Conservation (phyloP, 2,888 invertebrate species). For the Macrophya alboannulata region DNA sequence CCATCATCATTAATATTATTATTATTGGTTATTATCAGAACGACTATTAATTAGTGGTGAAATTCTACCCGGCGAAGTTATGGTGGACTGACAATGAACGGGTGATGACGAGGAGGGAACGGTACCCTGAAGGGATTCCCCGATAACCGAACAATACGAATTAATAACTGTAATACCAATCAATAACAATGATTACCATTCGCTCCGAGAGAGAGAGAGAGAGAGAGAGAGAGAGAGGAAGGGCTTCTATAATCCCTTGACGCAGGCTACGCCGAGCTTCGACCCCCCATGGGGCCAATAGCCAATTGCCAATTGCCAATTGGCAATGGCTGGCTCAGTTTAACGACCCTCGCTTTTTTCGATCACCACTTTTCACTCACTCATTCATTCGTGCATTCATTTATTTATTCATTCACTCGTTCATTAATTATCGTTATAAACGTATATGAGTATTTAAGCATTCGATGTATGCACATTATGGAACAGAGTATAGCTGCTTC, state of each 20-base stretch:
- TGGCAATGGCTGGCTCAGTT: conserved; percentile 9
- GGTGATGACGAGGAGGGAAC: conserved; percentile 15
- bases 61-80: conserved; percentile 20
- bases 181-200: conserved; percentile 69
- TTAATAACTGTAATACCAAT: conserved; percentile 79
- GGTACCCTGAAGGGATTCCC: conserved; percentile 63
- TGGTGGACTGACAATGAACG: background rate
- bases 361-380: conserved; percentile 4
- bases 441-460: background rate
- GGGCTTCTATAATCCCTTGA: conserved; percentile 40
- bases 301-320: conserved; percentile 59
- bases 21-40: background rate
- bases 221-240: background rate
- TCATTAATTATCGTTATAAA: background rate
- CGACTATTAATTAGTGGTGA: conserved; percentile 37
- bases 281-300: conserved; percentile 62
- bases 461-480: background rate
- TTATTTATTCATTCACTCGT: conserved; percentile 28
- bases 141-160: conserved; percentile 77
- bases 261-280: conserved; percentile 49
- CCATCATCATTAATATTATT: background rate
- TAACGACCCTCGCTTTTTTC: background rate
- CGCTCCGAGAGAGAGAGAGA: background rate
- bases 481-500: background rate
- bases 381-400: background rate